Evolutionary conservation across 1,140 invertebrate species (phyloP).

Genomic region (Macrobrachium rosenbergii): DNA sequence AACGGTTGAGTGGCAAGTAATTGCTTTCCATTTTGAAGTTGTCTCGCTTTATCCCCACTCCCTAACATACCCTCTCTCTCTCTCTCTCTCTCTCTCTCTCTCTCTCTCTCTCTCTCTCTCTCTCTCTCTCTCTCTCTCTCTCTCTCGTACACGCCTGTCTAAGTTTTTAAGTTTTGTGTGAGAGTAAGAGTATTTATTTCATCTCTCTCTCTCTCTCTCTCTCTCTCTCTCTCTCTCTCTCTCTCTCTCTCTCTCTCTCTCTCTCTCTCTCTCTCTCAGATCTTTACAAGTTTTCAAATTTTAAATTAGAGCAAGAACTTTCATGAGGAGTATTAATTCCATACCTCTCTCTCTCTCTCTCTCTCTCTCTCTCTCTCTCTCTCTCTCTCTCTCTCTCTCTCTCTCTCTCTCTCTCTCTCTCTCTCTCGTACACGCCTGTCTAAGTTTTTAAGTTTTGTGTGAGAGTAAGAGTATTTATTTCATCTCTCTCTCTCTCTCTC

Average conservation of each 20-base stretch:
- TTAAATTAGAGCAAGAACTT: too few species aligned
- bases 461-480: too few species aligned
- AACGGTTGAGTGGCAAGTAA: too few species aligned
- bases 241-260: too few species aligned
- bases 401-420: slow-evolving; percentile 28
- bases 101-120: slow-evolving; percentile 21
- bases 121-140: slow-evolving; percentile 30
- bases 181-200: too few species aligned
- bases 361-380: slow-evolving; percentile 3
- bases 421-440: slow-evolving; percentile 5
- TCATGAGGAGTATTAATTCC: too few species aligned
- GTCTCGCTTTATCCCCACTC: too few species aligned
- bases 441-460: background rate
- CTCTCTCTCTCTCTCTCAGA: too few species aligned
- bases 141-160: slow-evolving; percentile 5
- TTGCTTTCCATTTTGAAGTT: background rate
- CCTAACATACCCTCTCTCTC: background rate
- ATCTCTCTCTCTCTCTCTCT: too few species aligned
- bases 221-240: slow-evolving; percentile 16
- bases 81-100: slow-evolving; percentile 3
- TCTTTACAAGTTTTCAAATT: too few species aligned
- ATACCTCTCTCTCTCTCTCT: too few species aligned
- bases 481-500: slow-evolving; percentile 7
- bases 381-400: slow-evolving; percentile 21
- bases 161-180: too few species aligned